Evolutionary conservation across 1,140 invertebrate genomes (phyloP).

Genomic region (Tribolium madens): DNA sequence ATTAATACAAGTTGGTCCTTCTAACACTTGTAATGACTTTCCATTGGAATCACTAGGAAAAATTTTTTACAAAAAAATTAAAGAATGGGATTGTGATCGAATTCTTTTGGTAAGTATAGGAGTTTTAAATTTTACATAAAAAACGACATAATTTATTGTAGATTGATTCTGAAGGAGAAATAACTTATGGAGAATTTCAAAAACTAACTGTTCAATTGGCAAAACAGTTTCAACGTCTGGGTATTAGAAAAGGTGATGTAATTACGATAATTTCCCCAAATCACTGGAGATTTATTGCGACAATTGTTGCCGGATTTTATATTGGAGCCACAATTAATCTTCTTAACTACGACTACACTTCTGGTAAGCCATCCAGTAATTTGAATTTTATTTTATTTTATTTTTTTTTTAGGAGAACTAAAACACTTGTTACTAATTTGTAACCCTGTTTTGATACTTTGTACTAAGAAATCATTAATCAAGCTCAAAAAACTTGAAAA

Average conservation of each 20-base stretch:
- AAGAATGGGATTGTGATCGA: too few species aligned
- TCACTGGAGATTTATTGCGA: background rate
- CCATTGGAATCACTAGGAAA: too few species aligned
- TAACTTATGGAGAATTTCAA: too few species aligned
- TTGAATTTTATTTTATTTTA: background rate
- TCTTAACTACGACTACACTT: background rate
- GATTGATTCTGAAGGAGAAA: too few species aligned
- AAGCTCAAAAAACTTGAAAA: background rate
- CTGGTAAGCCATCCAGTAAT: too few species aligned
- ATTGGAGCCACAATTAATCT: conserved; percentile 1
- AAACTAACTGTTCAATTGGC: background rate
- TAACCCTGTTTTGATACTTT: background rate
- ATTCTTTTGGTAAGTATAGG: too few species aligned
- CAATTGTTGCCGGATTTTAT: background rate
- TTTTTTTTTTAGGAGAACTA: background rate
- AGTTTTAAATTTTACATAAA: too few species aligned
- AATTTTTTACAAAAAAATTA: too few species aligned
- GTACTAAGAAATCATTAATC: background rate
- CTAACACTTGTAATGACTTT: too few species aligned
- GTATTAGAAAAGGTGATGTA: background rate
- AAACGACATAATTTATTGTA: too few species aligned
- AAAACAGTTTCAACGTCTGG: background rate
- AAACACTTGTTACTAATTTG: background rate
- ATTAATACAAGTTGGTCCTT: too few species aligned
- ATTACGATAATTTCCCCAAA: conserved; percentile 2